A percentile compares a stretch with the other conserved stretches of the same genome.
phyloP scores from a whole-genome alignment of 2,888 invertebrate species.

The Cremastinae sp. region DNA sequence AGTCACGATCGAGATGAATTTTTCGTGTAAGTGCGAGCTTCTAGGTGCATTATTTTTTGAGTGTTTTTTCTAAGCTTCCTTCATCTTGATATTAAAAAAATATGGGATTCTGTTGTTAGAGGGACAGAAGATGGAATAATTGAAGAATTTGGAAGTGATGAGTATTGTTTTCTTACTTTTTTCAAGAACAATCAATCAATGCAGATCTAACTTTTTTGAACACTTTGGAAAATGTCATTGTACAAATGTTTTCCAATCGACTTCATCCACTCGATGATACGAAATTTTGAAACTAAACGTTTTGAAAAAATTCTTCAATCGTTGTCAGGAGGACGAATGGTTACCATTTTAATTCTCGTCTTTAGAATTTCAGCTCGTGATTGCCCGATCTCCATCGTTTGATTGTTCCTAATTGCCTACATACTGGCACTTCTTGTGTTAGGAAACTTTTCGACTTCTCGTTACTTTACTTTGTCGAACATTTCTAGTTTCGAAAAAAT shows the following conservation, averaged over 20 bases:
- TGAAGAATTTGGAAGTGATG: conserved; percentile 17
- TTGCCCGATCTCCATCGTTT: background rate
- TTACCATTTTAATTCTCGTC: too few species aligned
- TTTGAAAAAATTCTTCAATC: too few species aligned
- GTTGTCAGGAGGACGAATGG: background rate
- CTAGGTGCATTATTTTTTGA: background rate
- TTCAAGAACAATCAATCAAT: conserved; percentile 22
- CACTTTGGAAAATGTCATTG: background rate
- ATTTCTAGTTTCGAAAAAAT: conserved; percentile 26
- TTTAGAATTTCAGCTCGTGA: too few species aligned
- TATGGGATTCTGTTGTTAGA: conserved; percentile 36
- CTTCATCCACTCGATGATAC: too few species aligned
- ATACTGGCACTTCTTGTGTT: conserved; percentile 23
- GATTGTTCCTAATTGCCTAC: conserved; percentile 15
- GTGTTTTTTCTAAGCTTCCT: conserved; percentile 9
- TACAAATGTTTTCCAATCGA: background rate
- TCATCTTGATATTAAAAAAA: conserved; percentile 49
- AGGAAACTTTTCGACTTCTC: conserved; percentile 30
- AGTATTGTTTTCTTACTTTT: conserved; percentile 11
- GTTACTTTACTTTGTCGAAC: conserved; percentile 24
- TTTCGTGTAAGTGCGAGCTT: background rate
- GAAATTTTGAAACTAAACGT: too few species aligned
- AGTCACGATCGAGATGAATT: conserved; percentile 29
- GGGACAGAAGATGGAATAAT: conserved; percentile 8
- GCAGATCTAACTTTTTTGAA: background rate